Conservation (phyloP, 2,113 vertebrate species). For the Misgurnus anguillicaudatus region DNA sequence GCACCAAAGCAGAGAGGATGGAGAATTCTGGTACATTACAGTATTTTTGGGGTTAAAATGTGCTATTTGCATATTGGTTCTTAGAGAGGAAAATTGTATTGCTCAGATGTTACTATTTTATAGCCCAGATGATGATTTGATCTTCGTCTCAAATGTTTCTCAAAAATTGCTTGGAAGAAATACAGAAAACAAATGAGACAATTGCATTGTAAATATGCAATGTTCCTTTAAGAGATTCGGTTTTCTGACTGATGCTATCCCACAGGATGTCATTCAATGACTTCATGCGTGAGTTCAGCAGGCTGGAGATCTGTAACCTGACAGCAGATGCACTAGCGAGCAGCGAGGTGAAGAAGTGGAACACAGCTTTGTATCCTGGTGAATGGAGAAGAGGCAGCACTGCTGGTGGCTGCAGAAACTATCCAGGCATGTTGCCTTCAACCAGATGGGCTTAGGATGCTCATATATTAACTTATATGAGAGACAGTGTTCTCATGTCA, state of each 20-base stretch:
- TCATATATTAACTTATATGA: background rate
- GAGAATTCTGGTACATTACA: slow-evolving; percentile 89
- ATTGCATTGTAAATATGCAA: no score
- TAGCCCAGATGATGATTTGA: no score
- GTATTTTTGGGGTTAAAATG: background rate
- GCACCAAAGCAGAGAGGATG: slow-evolving; percentile 84
- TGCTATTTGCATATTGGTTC: background rate
- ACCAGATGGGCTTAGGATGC: background rate
- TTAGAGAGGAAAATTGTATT: no score
- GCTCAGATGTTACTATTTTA: no score
- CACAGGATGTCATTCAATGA: slow-evolving; percentile 92
- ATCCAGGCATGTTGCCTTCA: slow-evolving; percentile 71
- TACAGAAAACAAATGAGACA: no score
- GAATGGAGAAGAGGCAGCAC: slow-evolving; percentile 94
- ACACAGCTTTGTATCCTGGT: slow-evolving; percentile 82
- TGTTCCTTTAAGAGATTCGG: no score
- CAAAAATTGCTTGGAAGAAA: no score
- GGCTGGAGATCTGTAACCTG: slow-evolving; percentile 95
- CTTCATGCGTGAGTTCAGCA: slow-evolving; percentile 85
- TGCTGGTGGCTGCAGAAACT: slow-evolving; percentile 91
- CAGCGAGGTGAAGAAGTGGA: slow-evolving; percentile 83
- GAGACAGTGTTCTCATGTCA: background rate
- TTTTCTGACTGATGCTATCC: background rate
- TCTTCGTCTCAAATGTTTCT: no score
- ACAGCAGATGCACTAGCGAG: slow-evolving; percentile 86